Percentiles rank a stretch among this genome's conserved stretches.
Conservation (phyloP, 2,888 invertebrate species). For the Rhaphigaster nebulosa region DNA sequence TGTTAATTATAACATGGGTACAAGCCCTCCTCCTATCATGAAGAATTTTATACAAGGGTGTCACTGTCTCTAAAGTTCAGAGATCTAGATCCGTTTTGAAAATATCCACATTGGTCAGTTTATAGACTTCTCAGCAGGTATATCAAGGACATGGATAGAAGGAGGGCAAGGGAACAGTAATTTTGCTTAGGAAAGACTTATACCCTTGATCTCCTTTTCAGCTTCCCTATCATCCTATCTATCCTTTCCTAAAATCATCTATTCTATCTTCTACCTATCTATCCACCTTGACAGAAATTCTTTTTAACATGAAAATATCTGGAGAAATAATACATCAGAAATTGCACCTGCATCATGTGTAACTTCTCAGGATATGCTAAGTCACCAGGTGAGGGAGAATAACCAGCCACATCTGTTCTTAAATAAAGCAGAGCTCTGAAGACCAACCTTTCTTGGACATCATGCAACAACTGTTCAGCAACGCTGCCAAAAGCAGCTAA, state of each 20-base stretch:
- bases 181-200: too few species aligned
- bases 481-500: conserved; percentile 83
- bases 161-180: too few species aligned
- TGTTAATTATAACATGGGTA: too few species aligned
- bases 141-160: too few species aligned
- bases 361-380: conserved; percentile 98
- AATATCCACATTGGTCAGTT: too few species aligned
- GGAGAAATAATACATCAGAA: conserved; percentile 5
- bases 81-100: too few species aligned
- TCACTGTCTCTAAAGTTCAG: too few species aligned
- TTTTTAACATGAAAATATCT: not conserved
- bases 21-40: too few species aligned
- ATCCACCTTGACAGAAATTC: not conserved
- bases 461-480: conserved; percentile 87
- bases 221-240: not conserved
- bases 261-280: too few species aligned
- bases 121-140: too few species aligned
- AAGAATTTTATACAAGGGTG: too few species aligned
- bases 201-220: not conserved
- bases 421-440: conserved; percentile 96
- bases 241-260: not conserved
- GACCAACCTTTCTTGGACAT: conserved; percentile 96
- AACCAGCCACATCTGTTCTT: conserved; percentile 89
- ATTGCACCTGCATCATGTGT: conserved; percentile 89
- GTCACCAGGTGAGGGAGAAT: conserved; percentile 93